Conservation (phyloP, 2,797 vertebrate genomes). For the Typhlichthys eigenmanni region DNA sequence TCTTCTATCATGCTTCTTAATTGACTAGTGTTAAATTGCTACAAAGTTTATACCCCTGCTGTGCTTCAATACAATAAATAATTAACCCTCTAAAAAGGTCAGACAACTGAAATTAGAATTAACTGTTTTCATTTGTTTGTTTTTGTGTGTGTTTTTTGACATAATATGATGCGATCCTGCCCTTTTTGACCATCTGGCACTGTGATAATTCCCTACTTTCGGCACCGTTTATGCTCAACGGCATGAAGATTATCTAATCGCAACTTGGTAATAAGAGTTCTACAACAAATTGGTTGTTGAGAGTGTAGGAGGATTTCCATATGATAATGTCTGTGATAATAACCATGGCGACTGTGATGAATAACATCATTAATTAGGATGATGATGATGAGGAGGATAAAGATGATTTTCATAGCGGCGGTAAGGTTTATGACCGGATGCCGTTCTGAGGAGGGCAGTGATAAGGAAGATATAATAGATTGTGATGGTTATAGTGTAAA, state of each 20-base stretch:
- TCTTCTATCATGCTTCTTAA: conserved; percentile 72
- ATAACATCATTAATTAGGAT: conserved; percentile 59
- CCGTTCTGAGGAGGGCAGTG: not conserved
- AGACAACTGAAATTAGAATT: conserved; percentile 69
- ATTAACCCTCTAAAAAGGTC: conserved; percentile 77
- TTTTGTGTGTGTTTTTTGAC: conserved; percentile 38
- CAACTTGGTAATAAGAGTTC: conserved; percentile 31
- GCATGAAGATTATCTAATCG: conserved; percentile 61
- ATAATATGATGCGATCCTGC: conserved; percentile 55
- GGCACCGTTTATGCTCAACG: conserved; percentile 28
- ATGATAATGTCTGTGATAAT: conserved; percentile 51
- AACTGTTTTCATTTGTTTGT: conserved; percentile 40
- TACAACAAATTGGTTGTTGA: conserved; percentile 40
- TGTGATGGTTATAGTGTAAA: conserved; percentile 58
- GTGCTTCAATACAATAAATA: conserved; percentile 73
- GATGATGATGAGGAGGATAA: conserved; percentile 38
- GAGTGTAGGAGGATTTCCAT: conserved; percentile 1
- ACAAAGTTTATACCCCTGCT: conserved; percentile 73
- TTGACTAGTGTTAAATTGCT: conserved; percentile 75
- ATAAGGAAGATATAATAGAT: conserved; percentile 39
- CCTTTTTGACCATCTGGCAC: conserved; percentile 50
- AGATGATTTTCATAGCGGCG: conserved; percentile 38
- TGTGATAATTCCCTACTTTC: conserved; percentile 58
- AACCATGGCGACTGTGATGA: conserved; percentile 31
- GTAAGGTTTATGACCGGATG: conserved; percentile 36